A percentile compares a stretch with the other conserved stretches of the same genome.
Conservation (phyloP, 1,140 invertebrate species). For the Trachymyrmex cornetzi region DNA sequence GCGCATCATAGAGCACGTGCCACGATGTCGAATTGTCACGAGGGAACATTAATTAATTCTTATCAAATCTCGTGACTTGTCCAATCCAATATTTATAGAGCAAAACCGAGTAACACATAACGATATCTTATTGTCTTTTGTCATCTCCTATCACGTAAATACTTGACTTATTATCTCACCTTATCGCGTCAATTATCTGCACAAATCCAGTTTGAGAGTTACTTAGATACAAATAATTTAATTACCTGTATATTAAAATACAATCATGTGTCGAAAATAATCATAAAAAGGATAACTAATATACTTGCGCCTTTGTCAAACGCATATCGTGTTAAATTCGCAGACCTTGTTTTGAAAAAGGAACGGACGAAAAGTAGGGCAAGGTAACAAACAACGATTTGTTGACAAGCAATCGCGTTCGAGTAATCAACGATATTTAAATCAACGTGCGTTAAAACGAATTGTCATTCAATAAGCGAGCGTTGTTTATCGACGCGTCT, state of each 20-base stretch:
- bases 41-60: slow-evolving; percentile 26
- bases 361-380: neutral
- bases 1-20: slow-evolving; percentile 26
- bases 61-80: slow-evolving; percentile 65
- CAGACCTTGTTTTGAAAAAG: neutral
- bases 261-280: neutral
- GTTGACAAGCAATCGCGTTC: neutral
- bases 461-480: neutral
- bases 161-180: neutral
- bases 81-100: neutral
- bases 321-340: neutral
- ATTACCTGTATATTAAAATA: neutral
- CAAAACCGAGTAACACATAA: neutral
- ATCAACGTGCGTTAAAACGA: neutral
- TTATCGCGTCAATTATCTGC: neutral
- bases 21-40: slow-evolving; percentile 20
- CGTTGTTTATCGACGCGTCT: neutral
- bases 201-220: neutral
- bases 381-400: neutral
- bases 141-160: neutral
- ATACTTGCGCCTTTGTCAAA: neutral
- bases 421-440: neutral
- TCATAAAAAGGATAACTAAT: neutral
- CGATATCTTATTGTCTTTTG: neutral
- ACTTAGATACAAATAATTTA: neutral